These are phyloP conservation scores for Mustelus asterias DNA, from an alignment of 2,113 vertebrate species.

Conservation along the genomic window DNA sequence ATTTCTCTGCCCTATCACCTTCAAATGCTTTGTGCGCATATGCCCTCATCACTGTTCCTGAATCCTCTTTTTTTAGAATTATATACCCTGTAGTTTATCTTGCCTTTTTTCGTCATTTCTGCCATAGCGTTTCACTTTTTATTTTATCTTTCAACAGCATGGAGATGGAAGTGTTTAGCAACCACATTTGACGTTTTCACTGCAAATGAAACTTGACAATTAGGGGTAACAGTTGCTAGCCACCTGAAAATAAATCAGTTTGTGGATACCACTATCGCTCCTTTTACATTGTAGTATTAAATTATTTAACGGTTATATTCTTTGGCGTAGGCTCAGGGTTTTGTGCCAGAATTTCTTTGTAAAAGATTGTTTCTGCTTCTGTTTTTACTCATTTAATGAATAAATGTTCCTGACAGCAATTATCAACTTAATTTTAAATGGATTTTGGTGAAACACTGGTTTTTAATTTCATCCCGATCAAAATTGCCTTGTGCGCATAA, in stretches of 20 bases:
- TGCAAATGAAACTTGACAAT: not conserved
- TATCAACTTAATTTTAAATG: slow-evolving; percentile 18
- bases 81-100: not conserved
- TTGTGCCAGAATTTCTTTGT: not conserved
- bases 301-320: not conserved
- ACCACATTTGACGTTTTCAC: not conserved
- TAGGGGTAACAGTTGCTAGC: not conserved
- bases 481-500: not conserved
- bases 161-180: not conserved
- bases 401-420: not conserved
- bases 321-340: not conserved
- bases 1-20: too few relatives aligned
- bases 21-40: too few relatives aligned
- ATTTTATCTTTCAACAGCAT: not conserved
- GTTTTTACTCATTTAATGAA: not conserved
- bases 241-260: not conserved
- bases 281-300: not conserved
- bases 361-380: not conserved
- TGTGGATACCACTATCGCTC: not conserved
- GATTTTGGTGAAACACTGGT: not conserved
- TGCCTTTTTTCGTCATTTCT: not conserved
- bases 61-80: too few relatives aligned
- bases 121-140: not conserved
- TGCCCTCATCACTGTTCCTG: too few relatives aligned
- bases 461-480: not conserved